Evolutionary conservation across 2,888 invertebrate genomes (phyloP).

Genomic region (Thereva nobilitata): DNA sequence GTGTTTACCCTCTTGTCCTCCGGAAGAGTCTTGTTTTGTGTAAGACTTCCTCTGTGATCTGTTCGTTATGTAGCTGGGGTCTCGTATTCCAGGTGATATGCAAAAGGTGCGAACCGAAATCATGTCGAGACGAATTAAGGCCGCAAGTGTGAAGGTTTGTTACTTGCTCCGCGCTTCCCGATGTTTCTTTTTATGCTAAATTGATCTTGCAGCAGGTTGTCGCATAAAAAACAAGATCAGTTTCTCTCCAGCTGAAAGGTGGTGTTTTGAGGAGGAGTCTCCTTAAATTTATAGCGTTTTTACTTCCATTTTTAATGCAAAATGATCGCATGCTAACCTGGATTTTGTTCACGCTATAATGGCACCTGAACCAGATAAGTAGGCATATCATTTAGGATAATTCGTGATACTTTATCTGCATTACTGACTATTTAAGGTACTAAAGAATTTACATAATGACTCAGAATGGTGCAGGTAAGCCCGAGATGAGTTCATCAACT

Average conservation of each 20-base stretch:
- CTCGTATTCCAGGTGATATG: neutral
- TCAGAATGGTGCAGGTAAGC: too few species aligned
- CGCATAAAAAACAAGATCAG: slow-evolving; percentile 9
- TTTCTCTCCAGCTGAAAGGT: slow-evolving; percentile 9
- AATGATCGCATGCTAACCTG: too few species aligned
- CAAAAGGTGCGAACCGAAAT: slow-evolving; percentile 28
- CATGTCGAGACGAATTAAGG: slow-evolving; percentile 27
- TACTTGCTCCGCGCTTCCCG: slow-evolving; percentile 20
- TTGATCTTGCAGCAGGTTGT: slow-evolving; percentile 18
- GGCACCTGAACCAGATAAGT: too few species aligned
- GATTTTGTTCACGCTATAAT: too few species aligned
- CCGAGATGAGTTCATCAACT: too few species aligned
- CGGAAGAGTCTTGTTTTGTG: slow-evolving; percentile 11
- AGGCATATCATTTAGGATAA: too few species aligned
- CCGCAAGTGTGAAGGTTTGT: slow-evolving; percentile 29
- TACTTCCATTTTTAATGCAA: neutral
- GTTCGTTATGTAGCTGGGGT: neutral
- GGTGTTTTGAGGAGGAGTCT: slow-evolving; percentile 27
- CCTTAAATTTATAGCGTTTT: slow-evolving; percentile 10
- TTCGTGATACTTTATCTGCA: too few species aligned
- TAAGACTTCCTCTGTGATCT: slow-evolving; percentile 9
- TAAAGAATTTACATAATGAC: too few species aligned
- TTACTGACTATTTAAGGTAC: too few species aligned
- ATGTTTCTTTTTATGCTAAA: neutral
- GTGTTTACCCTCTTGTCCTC: slow-evolving; percentile 14